A percentile compares a stretch with the other conserved stretches of the same genome.
Conservation (phyloP, 35 echinoderm and acorn worm genomes). For the Apostichopus parvimensis region DNA sequence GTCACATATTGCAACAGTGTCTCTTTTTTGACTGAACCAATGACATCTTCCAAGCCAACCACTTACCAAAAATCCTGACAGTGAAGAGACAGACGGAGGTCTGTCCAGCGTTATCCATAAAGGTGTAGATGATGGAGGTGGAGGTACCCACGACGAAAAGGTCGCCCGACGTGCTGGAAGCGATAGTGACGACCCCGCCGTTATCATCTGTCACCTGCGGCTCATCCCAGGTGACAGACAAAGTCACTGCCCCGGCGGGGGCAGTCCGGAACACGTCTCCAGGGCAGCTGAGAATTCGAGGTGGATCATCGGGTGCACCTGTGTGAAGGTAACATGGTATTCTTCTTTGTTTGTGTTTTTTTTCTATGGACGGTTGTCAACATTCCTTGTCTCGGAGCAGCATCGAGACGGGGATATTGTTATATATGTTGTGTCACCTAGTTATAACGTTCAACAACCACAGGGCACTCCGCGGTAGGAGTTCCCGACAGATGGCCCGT, state of each 20-base stretch:
- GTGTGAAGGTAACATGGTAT: neutral
- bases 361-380: no score
- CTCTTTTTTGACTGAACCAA: no score
- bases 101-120: conserved; percentile 41
- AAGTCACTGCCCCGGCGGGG: neutral
- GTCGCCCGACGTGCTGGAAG: conserved; percentile 4
- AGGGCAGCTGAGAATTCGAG: neutral
- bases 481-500: no score
- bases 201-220: neutral
- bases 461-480: no score
- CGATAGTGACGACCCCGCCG: neutral
- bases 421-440: no score
- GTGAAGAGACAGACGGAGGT: conserved; percentile 26
- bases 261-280: neutral
- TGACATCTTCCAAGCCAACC: no score
- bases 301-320: conserved; percentile 37
- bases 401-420: no score
- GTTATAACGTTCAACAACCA: no score
- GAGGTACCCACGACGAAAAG: neutral
- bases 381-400: no score
- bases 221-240: conserved; percentile 18
- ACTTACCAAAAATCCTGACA: conserved; percentile 27
- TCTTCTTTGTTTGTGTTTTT: no score
- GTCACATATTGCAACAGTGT: no score
- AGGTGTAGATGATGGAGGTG: conserved; percentile 21